phyloP scores from a whole-genome alignment of 2,797 vertebrate genomes.

The Cryptoprocta ferox region DNA sequence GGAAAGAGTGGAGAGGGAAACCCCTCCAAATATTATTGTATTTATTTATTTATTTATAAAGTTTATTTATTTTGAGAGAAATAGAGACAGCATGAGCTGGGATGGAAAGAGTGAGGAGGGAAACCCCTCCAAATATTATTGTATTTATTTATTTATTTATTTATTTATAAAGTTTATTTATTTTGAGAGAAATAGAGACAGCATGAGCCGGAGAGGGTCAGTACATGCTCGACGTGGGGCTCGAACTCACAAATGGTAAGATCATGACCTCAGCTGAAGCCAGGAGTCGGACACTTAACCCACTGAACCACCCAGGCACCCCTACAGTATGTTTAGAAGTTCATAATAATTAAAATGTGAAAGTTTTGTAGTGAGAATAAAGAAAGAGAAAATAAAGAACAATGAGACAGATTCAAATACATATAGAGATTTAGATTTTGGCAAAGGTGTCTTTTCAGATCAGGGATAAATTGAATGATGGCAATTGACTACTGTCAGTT shows the following conservation, averaged over 20 bases:
- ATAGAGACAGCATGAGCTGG: too few relatives aligned
- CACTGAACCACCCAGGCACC: neutral
- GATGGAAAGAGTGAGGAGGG: too few relatives aligned
- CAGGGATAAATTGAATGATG: neutral
- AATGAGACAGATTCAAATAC: neutral
- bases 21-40: neutral
- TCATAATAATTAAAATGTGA: constrained; percentile 19
- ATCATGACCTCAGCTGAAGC: neutral
- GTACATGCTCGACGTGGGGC: neutral
- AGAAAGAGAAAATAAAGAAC: neutral
- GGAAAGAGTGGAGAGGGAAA: neutral
- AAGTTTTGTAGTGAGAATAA: neutral
- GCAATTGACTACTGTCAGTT: neutral
- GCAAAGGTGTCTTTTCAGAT: neutral
- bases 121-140: neutral
- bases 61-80: too few relatives aligned
- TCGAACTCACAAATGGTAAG: neutral
- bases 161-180: too few relatives aligned
- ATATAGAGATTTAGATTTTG: neutral
- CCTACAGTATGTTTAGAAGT: constrained; percentile 1
- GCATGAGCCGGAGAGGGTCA: too few relatives aligned
- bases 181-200: too few relatives aligned
- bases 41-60: too few relatives aligned
- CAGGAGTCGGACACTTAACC: neutral
- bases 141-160: too few relatives aligned